Evolutionary conservation across 1,140 invertebrate species (phyloP), one percentile per base, ranked within the genome.

Genomic region (Rhopalosiphum padi): DNA sequence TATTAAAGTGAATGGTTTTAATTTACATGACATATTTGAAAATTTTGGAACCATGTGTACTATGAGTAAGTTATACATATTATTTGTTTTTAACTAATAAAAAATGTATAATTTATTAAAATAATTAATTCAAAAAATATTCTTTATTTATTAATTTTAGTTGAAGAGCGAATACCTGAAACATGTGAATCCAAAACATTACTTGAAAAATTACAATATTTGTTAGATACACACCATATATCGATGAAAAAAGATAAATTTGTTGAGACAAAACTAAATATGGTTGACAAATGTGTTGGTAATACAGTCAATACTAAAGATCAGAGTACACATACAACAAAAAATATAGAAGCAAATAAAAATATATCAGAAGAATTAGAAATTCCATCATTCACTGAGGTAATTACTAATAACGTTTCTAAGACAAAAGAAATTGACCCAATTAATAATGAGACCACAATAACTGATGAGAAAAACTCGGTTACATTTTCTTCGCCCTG

Each of bases 41-140:
- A 37, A 53, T 51, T 93, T 93, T 93, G 91, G 91, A 85, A 53
- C 82, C 37, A 93, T 93, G 91, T 93, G 91, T 55, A 43, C 48
- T 2, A 85, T 93, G 35, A 93, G 91, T 93, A 93, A 93, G 91
- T 92, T 30, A 41, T 41, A 35, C 35, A 18, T 9, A 88, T 6
- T 35, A 82, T 83, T 83, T 83, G 22, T 41, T 37, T 41, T 23
- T 83, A 4, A 83, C 8, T 8, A 41, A 37, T 43, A 25, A 86
- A 77, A n/a, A 5, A 60, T 60, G 25, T 68, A n/a, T n/a, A 68
- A 68, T 68, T 68, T n/a, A 68, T 68, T n/a, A 15, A n/a, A 77
- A 35, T 77, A 18, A n/a, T 21, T 23, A 37, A 35, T 83, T 83
- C 35, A n/a, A 11, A 22, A 86, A 86, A 51, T 53, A 53, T 51